phyloP scores from a whole-genome alignment of 1,140 invertebrate genomes.

The Anoplophora glabripennis region DNA sequence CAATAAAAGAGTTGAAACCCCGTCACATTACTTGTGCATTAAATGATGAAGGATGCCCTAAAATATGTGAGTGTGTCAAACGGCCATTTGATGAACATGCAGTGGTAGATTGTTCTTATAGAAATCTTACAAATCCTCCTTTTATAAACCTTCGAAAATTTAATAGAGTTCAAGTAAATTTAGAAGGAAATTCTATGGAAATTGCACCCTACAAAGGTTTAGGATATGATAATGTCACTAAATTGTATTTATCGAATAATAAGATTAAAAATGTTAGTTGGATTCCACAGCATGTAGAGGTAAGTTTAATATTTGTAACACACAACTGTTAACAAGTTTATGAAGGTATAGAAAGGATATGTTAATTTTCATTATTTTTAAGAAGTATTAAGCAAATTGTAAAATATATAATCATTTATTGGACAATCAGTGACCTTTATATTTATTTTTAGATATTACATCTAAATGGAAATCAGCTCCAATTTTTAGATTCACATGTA shows the following conservation, averaged over 20 bases:
- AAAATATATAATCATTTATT: no score
- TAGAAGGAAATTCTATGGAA: slow-evolving; percentile 9
- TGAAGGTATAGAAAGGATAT: no score
- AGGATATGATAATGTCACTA: slow-evolving; percentile 25
- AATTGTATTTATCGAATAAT: slow-evolving; percentile 32
- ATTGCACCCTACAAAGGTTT: slow-evolving; percentile 2
- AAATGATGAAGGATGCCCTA: slow-evolving; percentile 20
- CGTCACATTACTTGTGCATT: slow-evolving; percentile 19
- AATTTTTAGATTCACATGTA: slow-evolving; percentile 22
- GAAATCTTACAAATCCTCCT: slow-evolving; percentile 16
- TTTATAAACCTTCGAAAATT: neutral
- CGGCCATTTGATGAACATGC: slow-evolving; percentile 16
- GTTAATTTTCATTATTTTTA: no score
- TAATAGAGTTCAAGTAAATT: slow-evolving; percentile 17
- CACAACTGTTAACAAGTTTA: no score
- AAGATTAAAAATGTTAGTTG: slow-evolving; percentile 23
- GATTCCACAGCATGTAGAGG: slow-evolving; percentile 30
- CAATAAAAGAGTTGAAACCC: slow-evolving; percentile 18
- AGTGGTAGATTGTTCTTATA: slow-evolving; percentile 28
- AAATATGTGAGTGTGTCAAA: slow-evolving; percentile 21
- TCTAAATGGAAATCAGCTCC: slow-evolving; percentile 34
- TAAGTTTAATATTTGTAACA: no score
- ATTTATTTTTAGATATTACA: slow-evolving; percentile 32
- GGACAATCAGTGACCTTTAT: no score
- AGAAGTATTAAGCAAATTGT: no score